Evolutionary conservation across 2,888 invertebrate genomes (phyloP).

Genomic region (Drosophila testacea): DNA sequence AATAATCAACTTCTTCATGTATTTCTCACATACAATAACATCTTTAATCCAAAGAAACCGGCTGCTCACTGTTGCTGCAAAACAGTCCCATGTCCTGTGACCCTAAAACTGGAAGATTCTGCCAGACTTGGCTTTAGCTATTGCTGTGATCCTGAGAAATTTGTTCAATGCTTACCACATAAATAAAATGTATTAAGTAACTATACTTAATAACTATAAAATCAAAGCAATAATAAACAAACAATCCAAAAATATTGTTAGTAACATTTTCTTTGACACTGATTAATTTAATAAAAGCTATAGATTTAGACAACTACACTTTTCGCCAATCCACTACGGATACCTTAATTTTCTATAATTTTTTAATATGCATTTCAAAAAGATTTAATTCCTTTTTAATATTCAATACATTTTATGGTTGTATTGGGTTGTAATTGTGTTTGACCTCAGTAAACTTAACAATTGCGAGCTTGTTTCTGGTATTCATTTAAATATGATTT

Average conservation of each 20-base stretch:
- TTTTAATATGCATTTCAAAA: no score
- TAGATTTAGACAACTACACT: no score
- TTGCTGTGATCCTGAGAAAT: slow-evolving; percentile 9
- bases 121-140: slow-evolving; percentile 1
- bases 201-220: neutral
- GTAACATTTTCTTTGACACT: no score
- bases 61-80: slow-evolving; percentile 1
- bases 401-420: no score
- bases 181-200: neutral
- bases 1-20: neutral
- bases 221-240: neutral
- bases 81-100: neutral
- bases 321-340: no score
- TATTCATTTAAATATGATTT: no score
- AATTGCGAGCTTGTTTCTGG: no score
- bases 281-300: no score
- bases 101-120: neutral
- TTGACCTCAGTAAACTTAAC: no score
- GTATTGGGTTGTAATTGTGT: no score
- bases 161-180: slow-evolving; percentile 3
- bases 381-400: no score
- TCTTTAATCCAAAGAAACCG: slow-evolving; percentile 5
- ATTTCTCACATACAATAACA: slow-evolving; percentile 33
- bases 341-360: no score
- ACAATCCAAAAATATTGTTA: neutral